Evolutionary conservation across 2,113 vertebrate species (phyloP), one percentile per base, ranked within the genome.

Genomic region (Callipepla californica): DNA sequence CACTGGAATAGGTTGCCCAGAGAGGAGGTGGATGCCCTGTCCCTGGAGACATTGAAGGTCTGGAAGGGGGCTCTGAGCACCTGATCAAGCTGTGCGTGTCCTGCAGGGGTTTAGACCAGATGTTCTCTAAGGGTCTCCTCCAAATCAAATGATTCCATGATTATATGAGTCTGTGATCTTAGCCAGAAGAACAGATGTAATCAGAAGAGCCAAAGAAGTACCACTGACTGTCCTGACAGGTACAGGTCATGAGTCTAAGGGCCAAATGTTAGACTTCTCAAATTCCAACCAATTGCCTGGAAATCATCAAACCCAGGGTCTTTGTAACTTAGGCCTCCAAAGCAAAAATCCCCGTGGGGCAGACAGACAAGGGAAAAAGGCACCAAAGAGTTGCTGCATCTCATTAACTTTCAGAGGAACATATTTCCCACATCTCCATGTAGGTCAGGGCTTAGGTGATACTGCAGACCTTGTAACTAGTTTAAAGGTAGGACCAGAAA

Each of bases 391-490:
- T 9, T 13, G 61, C 7, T 6, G 7, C 18, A 26, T 11, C 23
- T 72, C 42, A 9, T 21, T 42, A 38, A 13, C 6, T 89, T 75
- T 40, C 17, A 32, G 51, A 68, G 26, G 2, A 87, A 85, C 78
- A 11, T 30, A 40, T 17, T 53, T 34, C 59, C 44, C 20, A 40
- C 38, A 36, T 23, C 13, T 84, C 62, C 44, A 4, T 4, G 34
- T 1, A n/a, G 59, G 11, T 16, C 58, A 57, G 40, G 66, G 8
- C 28, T 70, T 28, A 34, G 59, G 57, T 0, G 0, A 25, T 32
- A 21, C 0, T 59, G 28, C 65, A 59, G 47, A 59, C 42, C 42
- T 59, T 72, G 18, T 42, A 36, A 90, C 25, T 19, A 65, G 22
- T 42, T 86, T 25, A 30, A 80, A 84, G 50, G n/a, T 13, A 28